A percentile compares a stretch with the other conserved stretches of the same genome.
Conservation (phyloP, 2,113 vertebrate genomes). For the Tragelaphus imberbis region DNA sequence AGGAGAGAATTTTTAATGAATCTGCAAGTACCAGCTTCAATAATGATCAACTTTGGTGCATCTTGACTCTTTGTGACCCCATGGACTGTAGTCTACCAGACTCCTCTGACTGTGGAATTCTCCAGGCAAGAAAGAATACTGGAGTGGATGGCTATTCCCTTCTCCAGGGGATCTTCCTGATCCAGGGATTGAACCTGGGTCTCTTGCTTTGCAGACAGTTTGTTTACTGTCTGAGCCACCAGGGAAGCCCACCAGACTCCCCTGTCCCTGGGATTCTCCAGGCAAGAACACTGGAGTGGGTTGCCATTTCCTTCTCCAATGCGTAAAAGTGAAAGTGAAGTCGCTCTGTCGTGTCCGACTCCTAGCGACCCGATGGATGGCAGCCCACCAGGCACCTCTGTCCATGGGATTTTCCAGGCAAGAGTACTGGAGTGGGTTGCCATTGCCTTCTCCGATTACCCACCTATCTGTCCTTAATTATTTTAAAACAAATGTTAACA, state of each 20-base stretch:
- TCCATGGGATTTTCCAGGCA: too few relatives aligned
- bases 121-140: background rate
- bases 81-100: background rate
- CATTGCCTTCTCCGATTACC: background rate
- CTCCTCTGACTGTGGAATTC: background rate
- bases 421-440: too few relatives aligned
- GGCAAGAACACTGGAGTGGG: too few relatives aligned
- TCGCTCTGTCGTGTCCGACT: too few relatives aligned
- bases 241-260: background rate
- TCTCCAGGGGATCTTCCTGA: background rate
- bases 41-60: background rate
- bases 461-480: background rate
- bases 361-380: too few relatives aligned
- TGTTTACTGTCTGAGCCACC: background rate
- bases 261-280: too few relatives aligned
- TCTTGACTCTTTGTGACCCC: background rate
- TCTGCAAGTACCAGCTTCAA: background rate
- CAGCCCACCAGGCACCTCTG: too few relatives aligned
- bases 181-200: fast-evolving
- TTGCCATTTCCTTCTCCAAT: too few relatives aligned
- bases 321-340: too few relatives aligned
- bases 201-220: background rate
- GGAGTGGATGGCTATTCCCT: background rate
- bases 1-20: background rate
- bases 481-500: background rate